Evolutionary conservation across 2,113 vertebrate genomes (phyloP), one percentile per base, ranked within the genome.

Genomic region (Probosciger aterrimus): DNA sequence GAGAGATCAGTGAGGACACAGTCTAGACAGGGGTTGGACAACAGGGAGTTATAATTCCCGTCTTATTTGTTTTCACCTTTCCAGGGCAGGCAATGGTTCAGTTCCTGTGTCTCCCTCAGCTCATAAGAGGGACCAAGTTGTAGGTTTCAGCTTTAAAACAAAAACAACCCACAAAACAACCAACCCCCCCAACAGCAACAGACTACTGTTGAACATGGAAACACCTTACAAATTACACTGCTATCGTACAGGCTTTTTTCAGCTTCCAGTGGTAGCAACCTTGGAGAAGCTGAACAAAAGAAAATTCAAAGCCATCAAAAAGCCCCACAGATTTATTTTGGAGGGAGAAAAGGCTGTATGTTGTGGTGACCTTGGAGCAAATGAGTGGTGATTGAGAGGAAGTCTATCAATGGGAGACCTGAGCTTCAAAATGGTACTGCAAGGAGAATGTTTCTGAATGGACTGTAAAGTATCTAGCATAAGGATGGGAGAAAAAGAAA

Each of bases 11-110:
- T 0, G 71, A 96, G 95, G 96, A 86, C 93, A 92, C 87, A 77
- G 94, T 97, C 92, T 96, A 96, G 96, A 96, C 95, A 86, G 92
- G 59, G 82, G 9, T 46, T 86, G 93, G 93, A 13, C 85, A 86
- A 71, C 92, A 94, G 79, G 59, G 75, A 95, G 41, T 13, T 92
- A 90, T 41, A 85, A 95, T 96, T 96, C 94, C 92, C 1, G 4
- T 31, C 77, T 88, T 31, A 27, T 33, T 96, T 93, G 71, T 82
- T 95, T 96, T 80, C 92, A 93, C 82, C 94, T 90, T 96, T 43
- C 69, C 71, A 50, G 70, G 82, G 59, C 70, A 85, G 47, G 74
- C 94, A 69, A 35, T 49, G 67, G 3, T 49, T 95, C 92, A 43
- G 50, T 25, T 93, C 90, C 70, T 23, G 30, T 60, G 71, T 41